phyloP scores from a whole-genome alignment of 2,888 invertebrate genomes.

The Syrista parreyssii region DNA sequence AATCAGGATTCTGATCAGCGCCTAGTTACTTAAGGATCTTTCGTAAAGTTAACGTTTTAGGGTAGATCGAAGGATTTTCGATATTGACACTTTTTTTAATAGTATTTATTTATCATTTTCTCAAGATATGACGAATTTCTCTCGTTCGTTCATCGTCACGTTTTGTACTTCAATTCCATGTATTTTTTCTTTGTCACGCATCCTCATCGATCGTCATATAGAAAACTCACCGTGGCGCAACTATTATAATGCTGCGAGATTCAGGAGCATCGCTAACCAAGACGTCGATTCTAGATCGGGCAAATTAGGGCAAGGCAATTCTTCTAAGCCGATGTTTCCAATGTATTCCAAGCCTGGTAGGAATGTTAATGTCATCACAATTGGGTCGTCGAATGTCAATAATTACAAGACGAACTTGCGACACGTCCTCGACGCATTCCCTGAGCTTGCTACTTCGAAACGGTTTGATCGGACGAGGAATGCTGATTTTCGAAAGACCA shows the following conservation, averaged over 20 bases:
- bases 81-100: background rate
- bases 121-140: background rate
- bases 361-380: background rate
- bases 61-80: background rate
- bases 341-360: background rate
- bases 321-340: background rate
- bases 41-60: too few relatives aligned
- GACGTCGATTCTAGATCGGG: constrained; percentile 9
- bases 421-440: background rate
- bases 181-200: constrained; percentile 1
- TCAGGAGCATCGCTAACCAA: background rate
- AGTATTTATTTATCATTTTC: constrained; percentile 1
- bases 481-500: background rate
- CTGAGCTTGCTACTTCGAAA: background rate
- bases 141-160: background rate
- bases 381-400: background rate
- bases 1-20: background rate
- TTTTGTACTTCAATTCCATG: background rate
- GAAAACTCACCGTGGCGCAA: constrained; percentile 29
- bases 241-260: constrained; percentile 26
- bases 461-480: background rate
- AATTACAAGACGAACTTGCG: background rate
- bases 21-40: background rate
- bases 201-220: constrained; percentile 17
- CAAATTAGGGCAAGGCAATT: background rate